Base-by-base conservation (phyloP, 2,888 invertebrate species). In the Rhabditoides inermis region DNA sequence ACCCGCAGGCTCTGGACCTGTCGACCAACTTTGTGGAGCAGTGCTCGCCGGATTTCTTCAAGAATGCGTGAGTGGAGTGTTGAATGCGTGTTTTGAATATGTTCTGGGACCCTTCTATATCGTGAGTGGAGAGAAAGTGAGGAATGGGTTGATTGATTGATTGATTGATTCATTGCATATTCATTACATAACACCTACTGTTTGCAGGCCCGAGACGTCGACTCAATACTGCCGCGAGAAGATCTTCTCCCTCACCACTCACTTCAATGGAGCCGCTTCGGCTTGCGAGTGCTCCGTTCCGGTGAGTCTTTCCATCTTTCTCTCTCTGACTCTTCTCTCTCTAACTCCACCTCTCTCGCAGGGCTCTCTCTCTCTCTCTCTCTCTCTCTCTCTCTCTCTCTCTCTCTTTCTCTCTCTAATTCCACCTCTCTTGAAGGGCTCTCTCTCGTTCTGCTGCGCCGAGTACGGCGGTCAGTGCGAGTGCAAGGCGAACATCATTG, bases 391-490 rank as follows among this genome's bases (percentile, higher is more conserved):
- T 6, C 10, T 39, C 42, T 42, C 15, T 27, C n/a, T 18, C 15
- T 28, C 15, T 15, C 15, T 46, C 2, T 12, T 4, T 15, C n/a
- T n/a, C n/a, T n/a, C n/a, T n/a, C n/a, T n/a, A n/a, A n/a, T n/a
- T n/a, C n/a, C n/a, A n/a, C n/a, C n/a, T n/a, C 4, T 22, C 2
- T 25, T 35, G 27, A 12, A 41, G 49, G 69, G 95, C 0, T 88
- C 91, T 0, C 81, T 82, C 47, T 87, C 86, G 70, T 87, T 92
- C 75, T 86, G 87, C 68, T 98, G 98, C 76, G 85, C 87, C 59
- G 84, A 85, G 36, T 94, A 91, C 77, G 98, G 98, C 0, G 98
- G 98, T 0, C 92, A 95, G 78, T 98, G 98, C 77, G 84, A 85
- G 3, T 98, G 98, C 78, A 86, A 86, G 72, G 83, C 86, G 0